Conservation (phyloP, 2,797 vertebrate species). For the Propithecus perrieri region DNA sequence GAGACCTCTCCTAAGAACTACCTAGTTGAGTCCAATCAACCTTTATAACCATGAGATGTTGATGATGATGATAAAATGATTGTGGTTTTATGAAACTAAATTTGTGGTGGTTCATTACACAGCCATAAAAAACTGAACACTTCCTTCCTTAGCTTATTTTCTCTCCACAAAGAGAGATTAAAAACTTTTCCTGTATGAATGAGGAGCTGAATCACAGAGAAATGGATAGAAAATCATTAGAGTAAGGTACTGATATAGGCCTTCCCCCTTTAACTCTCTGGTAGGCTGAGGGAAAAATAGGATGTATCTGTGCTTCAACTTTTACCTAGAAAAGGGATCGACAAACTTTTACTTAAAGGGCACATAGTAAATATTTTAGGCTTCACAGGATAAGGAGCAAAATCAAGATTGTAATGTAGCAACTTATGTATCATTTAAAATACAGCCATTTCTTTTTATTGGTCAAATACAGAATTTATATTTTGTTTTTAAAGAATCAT, state of each 20-base stretch:
- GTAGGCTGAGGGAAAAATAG: not conserved
- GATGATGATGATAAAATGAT: not conserved
- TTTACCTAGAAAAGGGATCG: not conserved
- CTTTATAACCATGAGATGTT: not conserved
- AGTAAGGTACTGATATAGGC: not conserved
- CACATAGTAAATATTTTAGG: not conserved
- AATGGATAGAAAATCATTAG: not conserved
- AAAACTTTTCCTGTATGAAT: not conserved
- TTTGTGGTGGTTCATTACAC: not conserved
- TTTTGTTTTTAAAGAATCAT: not conserved
- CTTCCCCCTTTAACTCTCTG: not conserved
- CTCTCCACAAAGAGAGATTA: not conserved
- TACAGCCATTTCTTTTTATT: conserved; percentile 24
- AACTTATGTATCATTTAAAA: conserved; percentile 18
- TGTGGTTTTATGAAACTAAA: not conserved
- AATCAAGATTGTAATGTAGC: not conserved
- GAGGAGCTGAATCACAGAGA: not conserved
- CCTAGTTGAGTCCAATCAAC: not conserved
- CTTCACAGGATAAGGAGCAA: not conserved
- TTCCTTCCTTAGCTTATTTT: not conserved
- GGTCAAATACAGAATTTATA: not conserved
- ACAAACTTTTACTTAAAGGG: not conserved
- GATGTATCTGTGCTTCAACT: not conserved
- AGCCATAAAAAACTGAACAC: not conserved
- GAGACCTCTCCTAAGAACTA: not conserved